Evolutionary conservation across 2,888 invertebrate species (phyloP).

Genomic region (Megamerina dolium): DNA sequence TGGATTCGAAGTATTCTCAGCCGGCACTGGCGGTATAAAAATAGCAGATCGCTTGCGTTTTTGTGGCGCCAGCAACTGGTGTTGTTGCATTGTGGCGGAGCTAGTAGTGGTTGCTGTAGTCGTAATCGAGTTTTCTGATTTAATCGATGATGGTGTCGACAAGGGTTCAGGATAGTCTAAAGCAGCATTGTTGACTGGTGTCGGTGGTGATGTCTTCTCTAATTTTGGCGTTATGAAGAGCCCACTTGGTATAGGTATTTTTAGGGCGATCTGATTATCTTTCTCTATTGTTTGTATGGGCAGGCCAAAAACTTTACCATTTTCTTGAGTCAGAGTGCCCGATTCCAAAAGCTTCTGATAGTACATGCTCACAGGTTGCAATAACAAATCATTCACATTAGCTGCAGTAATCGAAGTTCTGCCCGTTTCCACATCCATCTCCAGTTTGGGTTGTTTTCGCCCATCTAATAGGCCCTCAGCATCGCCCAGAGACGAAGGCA

Average conservation of each 20-base stretch:
- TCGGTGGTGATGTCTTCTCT: conserved; percentile 19
- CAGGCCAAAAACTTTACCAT: conserved; percentile 31
- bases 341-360: conserved; percentile 67
- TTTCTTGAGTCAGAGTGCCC: conserved; percentile 43
- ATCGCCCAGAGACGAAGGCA: conserved; percentile 51
- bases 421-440: conserved; percentile 42
- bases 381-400: conserved; percentile 44
- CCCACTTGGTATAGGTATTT: conserved; percentile 41
- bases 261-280: conserved; percentile 47
- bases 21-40: conserved; percentile 75
- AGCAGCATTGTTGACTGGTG: conserved; percentile 36
- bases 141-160: conserved; percentile 48
- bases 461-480: conserved; percentile 29
- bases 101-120: conserved; percentile 33
- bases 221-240: conserved; percentile 31
- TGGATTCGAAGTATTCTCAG: conserved; percentile 68
- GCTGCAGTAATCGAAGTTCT: neutral
- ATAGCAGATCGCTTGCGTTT: conserved; percentile 77
- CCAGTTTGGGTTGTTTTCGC: conserved; percentile 34
- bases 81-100: neutral
- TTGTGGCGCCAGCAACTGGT: conserved; percentile 48
- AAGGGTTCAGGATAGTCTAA: conserved; percentile 28
- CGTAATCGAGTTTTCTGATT: conserved; percentile 51
- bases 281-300: conserved; percentile 45
- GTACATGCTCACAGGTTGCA: conserved; percentile 71